Base-by-base conservation (phyloP, 2,888 invertebrate species). In the Eurois occulta region DNA sequence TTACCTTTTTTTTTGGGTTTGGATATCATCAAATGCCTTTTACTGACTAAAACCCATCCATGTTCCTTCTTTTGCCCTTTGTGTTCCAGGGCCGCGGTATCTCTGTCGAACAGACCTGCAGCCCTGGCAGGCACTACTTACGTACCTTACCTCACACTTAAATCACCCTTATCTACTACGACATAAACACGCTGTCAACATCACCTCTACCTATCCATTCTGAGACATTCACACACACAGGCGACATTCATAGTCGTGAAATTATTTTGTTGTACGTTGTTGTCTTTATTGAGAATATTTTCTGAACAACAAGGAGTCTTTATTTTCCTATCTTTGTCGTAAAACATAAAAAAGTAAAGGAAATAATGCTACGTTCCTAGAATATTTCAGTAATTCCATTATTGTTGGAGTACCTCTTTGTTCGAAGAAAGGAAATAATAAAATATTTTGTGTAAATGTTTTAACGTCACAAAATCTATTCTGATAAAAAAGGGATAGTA, bases 371-470 rank as follows among this genome's bases (percentile, higher is more conserved):
- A 0, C 18, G 38, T 70, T 55, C 55, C 0, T 6, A 10, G 11
- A 48, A 48, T 48, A 48, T 48, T 48, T 28, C 1, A 48, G 69
- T 48, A 38, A 46, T 65, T 65, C 35, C 18, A 65, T 43, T 58
- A 58, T 55, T 41, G 41, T 71, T 74, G 55, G 75, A 85, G 77
- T 76, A 35, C 68, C 4, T 16, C 24, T 28, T 64, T 41, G 41
- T 41, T 21, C n/a, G 32, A 52, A 43, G 62, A 52, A 16, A 52
- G n/a, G 4, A 41, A 46, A 24, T 13, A 24, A 68, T 21, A 21
- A 18, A n/a, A 35, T 62, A 35, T 62, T 62, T 21, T 41, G 2
- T 32, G 21, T n/a, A 24, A 65, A 24, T 65, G 35, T 38, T 38
- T 64, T 18, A 24, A 52, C 48, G 48, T 52, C 21, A 52, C 3